A percentile compares a stretch with the other conserved stretches of the same genome.
phyloP scores from a whole-genome alignment of 64 coral and sea anemone genomes.

The Actinia tenebrosa region DNA sequence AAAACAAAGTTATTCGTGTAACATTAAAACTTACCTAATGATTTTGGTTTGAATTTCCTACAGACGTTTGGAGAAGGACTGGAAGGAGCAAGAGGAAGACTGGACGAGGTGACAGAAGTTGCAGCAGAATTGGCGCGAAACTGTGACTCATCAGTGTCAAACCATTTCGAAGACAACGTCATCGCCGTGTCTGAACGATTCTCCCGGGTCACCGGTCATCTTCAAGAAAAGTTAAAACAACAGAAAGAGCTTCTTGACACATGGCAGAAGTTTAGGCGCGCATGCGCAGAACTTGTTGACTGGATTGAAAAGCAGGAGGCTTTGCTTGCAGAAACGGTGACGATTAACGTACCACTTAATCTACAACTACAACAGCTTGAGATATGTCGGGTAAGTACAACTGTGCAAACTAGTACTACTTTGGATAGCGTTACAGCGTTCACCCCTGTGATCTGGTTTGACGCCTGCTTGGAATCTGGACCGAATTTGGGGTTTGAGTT shows the following conservation, averaged over 20 bases:
- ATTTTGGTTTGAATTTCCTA: background rate
- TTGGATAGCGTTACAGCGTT: no score
- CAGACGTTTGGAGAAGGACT: conserved; percentile 52
- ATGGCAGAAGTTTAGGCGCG: conserved; percentile 74
- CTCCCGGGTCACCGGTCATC: conserved; percentile 11
- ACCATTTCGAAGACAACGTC: conserved; percentile 55
- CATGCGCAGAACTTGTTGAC: conserved; percentile 52
- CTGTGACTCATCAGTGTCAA: conserved; percentile 61
- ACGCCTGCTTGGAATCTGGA: no score
- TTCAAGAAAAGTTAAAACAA: conserved; percentile 46
- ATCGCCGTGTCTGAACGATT: conserved; percentile 48
- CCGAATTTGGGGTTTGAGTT: no score
- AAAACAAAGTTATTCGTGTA: background rate
- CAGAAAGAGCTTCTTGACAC: conserved; percentile 37
- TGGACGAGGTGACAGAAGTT: conserved; percentile 64
- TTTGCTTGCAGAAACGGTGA: conserved; percentile 49
- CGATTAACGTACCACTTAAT: conserved; percentile 50
- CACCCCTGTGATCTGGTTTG: no score
- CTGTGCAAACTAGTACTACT: no score
- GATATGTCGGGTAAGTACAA: conserved; percentile 52
- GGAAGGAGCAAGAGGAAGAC: conserved; percentile 52
- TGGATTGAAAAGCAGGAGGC: conserved; percentile 75
- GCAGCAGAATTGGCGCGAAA: conserved; percentile 71
- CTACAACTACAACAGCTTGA: conserved; percentile 61
- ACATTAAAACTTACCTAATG: background rate